Evolutionary conservation across 2,797 vertebrate genomes (phyloP).

Genomic region (Chloroceryle inda): DNA sequence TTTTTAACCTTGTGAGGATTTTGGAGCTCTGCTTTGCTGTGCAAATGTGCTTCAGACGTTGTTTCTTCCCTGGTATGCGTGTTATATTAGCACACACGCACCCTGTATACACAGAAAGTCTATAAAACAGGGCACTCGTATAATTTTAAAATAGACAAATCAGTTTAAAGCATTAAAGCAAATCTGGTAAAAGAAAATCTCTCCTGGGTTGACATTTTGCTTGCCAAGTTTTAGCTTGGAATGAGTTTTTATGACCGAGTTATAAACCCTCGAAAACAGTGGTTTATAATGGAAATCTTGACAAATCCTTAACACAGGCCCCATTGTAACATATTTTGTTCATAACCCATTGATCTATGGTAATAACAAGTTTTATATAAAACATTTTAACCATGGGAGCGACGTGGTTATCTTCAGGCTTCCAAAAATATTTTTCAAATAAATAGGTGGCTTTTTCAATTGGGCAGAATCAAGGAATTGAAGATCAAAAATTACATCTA

Average conservation of each 20-base stretch:
- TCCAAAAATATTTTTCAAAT: slow-evolving; percentile 64
- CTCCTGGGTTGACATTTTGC: slow-evolving; percentile 60
- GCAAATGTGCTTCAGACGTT: slow-evolving; percentile 7
- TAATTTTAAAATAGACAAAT: slow-evolving; percentile 73
- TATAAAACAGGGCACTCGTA: slow-evolving; percentile 67
- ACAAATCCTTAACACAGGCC: slow-evolving; percentile 73
- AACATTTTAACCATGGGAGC: slow-evolving; percentile 51
- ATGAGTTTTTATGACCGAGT: slow-evolving; percentile 68
- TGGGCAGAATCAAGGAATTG: slow-evolving; percentile 23
- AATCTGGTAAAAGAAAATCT: slow-evolving; percentile 73
- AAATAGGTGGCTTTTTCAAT: slow-evolving; percentile 54
- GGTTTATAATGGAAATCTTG: slow-evolving; percentile 78
- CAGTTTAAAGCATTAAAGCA: slow-evolving; percentile 71
- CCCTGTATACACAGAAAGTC: slow-evolving; percentile 58
- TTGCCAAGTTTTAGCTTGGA: slow-evolving; percentile 74
- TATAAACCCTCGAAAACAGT: slow-evolving; percentile 65
- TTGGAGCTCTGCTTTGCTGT: not conserved
- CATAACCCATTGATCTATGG: slow-evolving; percentile 57
- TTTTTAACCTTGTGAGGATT: not conserved
- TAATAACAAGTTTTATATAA: slow-evolving; percentile 66
- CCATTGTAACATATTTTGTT: slow-evolving; percentile 69
- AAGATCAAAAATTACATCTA: not conserved
- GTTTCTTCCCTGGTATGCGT: slow-evolving; percentile 6
- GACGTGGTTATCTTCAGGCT: slow-evolving; percentile 32
- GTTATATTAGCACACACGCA: slow-evolving; percentile 35